These are phyloP conservation scores for Nephotettix cincticeps DNA, from an alignment of 1,140 invertebrate species.

Conservation along the genomic window DNA sequence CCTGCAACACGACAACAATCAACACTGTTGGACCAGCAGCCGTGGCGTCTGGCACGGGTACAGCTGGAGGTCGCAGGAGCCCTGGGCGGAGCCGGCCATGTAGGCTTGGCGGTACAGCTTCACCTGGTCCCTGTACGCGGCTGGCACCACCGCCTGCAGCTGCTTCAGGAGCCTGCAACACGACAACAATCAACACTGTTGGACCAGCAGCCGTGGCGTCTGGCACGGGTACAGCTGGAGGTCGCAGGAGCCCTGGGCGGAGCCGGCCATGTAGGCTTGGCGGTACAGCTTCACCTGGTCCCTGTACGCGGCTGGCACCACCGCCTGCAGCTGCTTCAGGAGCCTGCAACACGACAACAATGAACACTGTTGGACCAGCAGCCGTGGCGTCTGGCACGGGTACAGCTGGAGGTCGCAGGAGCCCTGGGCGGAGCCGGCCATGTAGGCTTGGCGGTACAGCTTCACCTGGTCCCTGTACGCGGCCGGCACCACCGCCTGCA, in stretches of 20 bases:
- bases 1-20: slow-evolving; percentile 20
- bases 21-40: background rate
- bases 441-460: slow-evolving; percentile 19
- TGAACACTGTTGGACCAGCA: background rate
- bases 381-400: background rate
- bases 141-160: slow-evolving; percentile 28
- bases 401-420: background rate
- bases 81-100: slow-evolving; percentile 2
- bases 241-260: background rate
- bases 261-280: slow-evolving; percentile 28
- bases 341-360: slow-evolving; percentile 18
- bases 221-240: background rate
- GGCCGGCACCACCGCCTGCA: slow-evolving; percentile 28
- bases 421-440: background rate
- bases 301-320: slow-evolving; percentile 28
- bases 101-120: slow-evolving; percentile 32
- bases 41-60: background rate
- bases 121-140: slow-evolving; percentile 28
- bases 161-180: slow-evolving; percentile 31
- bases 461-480: slow-evolving; percentile 31
- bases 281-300: slow-evolving; percentile 29
- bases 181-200: background rate
- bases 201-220: background rate
- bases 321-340: slow-evolving; percentile 31
- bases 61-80: background rate